Evolutionary conservation across 2,888 invertebrate genomes (phyloP), one percentile per base, ranked within the genome.

Genomic region (Drosophila affinis): DNA sequence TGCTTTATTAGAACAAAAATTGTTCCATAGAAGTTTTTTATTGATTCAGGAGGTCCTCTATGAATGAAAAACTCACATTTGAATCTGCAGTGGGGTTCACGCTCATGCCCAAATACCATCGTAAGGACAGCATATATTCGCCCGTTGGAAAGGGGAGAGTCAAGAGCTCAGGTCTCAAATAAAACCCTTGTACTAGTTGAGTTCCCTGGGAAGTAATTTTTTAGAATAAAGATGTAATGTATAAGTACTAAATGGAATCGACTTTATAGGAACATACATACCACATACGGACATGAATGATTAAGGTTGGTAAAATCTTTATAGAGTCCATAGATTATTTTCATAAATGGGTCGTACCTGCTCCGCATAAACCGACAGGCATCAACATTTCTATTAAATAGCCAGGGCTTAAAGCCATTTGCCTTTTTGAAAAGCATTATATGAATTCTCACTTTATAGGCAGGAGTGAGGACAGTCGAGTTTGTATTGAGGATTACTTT

Each of bases 371-470:
- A 67, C 7, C 49, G 34, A n/a, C 67, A 67, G 2, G 6, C 0
- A 2, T 58, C 54, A 6, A 58, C n/a, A 0, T 14, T 48, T 46
- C 14, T 18, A 7, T 58, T 58, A 0, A 69, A 0, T 4, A 53
- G 1, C 53, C 53, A 68, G 1, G 68, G 68, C 9, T 52, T 61
- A 18, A 53, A 67, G 1, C 56, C 61, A n/a, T 57, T 67, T 1
- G 56, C 62, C 18, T 27, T 68, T 21, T 68, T 52, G 5, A 68
- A 12, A 1, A 21, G 3, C 21, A 21, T 2, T 3, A 21, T 2
- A 21, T 53, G 18, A 7, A 62, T 9, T 1, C 27, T 10, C 6
- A 57, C 0, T 6, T 21, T 29, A 14, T 52, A 29, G 3, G 44
- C 7, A 1, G 53, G 21, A 3, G 58, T 4, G 3, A 54, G 10